Percentiles rank a stretch among this genome's conserved stretches.
These are phyloP conservation scores for Phrixothrix hirtus DNA, from an alignment of 2,888 invertebrate genomes.

Conservation along the genomic window DNA sequence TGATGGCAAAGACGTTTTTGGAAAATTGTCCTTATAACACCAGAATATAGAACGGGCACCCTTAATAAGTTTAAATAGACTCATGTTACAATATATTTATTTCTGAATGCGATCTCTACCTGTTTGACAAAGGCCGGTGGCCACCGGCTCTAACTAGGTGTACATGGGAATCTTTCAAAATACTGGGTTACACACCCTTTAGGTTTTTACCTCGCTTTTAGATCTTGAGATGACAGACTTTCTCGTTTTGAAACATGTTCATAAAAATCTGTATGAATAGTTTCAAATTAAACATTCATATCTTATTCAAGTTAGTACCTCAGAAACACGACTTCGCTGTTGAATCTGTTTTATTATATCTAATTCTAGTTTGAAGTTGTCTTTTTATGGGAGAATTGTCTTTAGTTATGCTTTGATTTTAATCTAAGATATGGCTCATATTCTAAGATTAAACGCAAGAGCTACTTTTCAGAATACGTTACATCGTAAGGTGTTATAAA, in stretches of 20 bases:
- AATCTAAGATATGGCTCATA: too few relatives aligned
- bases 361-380: too few relatives aligned
- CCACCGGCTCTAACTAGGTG: slow-evolving; percentile 28
- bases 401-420: too few relatives aligned
- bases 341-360: too few relatives aligned
- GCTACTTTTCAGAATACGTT: too few relatives aligned
- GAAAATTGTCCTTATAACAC: slow-evolving; percentile 31
- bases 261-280: slow-evolving; percentile 26
- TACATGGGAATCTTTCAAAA: slow-evolving; percentile 33
- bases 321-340: too few relatives aligned
- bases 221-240: slow-evolving; percentile 31
- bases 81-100: slow-evolving; percentile 35
- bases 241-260: slow-evolving; percentile 26
- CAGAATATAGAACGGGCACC: slow-evolving; percentile 24
- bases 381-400: too few relatives aligned
- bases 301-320: too few relatives aligned
- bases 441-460: too few relatives aligned
- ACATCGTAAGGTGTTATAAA: too few relatives aligned
- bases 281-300: slow-evolving; percentile 20
- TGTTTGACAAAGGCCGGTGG: slow-evolving; percentile 34
- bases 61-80: slow-evolving; percentile 30
- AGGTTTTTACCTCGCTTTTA: slow-evolving; percentile 26
- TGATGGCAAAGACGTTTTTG: slow-evolving; percentile 10
- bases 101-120: slow-evolving; percentile 35
- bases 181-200: slow-evolving; percentile 34